Evolutionary conservation across 1,140 invertebrate genomes (phyloP).

Genomic region (Lepidurus apus): DNA sequence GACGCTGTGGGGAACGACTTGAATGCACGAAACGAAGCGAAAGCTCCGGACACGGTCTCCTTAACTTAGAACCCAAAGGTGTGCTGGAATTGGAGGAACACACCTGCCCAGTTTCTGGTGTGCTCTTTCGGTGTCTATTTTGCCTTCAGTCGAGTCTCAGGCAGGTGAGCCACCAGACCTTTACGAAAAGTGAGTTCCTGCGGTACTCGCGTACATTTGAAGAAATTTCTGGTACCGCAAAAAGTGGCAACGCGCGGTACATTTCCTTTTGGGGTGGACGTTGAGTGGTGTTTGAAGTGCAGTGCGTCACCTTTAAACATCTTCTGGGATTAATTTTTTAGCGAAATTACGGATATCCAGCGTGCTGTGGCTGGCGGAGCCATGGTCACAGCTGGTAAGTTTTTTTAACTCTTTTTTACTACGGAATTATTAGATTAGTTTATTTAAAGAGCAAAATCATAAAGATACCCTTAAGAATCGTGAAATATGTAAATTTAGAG

Average conservation of each 20-base stretch:
- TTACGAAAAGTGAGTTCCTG: neutral
- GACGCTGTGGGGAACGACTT: neutral
- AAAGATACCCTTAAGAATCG: too few relatives aligned
- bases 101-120: conserved; percentile 8
- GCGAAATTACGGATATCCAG: neutral
- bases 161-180: conserved; percentile 3
- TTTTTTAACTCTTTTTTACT: neutral
- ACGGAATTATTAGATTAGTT: neutral
- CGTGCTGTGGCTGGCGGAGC: conserved; percentile 19
- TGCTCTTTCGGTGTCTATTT: neutral
- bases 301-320: neutral
- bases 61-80: neutral
- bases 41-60: neutral
- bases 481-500: neutral
- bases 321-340: conserved; percentile 19
- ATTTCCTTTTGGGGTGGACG: neutral
- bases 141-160: neutral
- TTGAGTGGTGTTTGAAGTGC: neutral
- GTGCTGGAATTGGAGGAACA: neutral
- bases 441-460: neutral
- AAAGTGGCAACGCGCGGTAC: conserved; percentile 2
- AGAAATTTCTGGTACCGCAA: conserved; percentile 6
- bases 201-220: neutral
- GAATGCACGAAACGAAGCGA: conserved; percentile 12
- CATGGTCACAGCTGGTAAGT: conserved; percentile 21